Percentiles rank a stretch among this genome's conserved stretches.
phyloP scores from a whole-genome alignment of 2,888 invertebrate species.

The Rhaphigaster nebulosa region DNA sequence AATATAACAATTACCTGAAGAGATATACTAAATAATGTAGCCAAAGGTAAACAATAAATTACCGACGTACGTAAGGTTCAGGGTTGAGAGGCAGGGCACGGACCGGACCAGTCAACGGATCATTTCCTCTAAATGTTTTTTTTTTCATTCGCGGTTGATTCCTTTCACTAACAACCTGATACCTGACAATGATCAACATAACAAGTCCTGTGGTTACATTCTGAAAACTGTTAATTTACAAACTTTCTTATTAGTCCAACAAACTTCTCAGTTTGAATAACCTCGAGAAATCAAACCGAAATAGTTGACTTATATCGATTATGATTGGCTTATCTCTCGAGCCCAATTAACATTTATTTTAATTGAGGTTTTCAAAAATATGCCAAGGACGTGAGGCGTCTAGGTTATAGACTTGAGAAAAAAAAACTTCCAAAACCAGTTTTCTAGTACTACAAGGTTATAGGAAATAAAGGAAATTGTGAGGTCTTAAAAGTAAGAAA shows the following conservation, averaged over 20 bases:
- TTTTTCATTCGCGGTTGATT: neutral
- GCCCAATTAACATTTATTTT: neutral
- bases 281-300: neutral
- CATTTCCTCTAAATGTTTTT: neutral
- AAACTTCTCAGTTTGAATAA: neutral
- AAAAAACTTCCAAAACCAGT: neutral
- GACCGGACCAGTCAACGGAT: neutral
- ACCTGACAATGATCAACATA: neutral
- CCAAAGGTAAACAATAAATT: neutral
- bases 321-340: neutral
- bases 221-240: neutral
- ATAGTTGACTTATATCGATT: neutral
- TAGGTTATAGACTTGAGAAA: neutral
- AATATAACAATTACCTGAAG: too few species aligned
- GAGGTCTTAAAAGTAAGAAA: too few species aligned
- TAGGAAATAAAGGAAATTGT: too few species aligned
- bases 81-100: neutral
- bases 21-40: too few species aligned
- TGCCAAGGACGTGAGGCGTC: neutral
- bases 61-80: neutral
- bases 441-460: neutral
- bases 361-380: neutral
- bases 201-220: neutral
- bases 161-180: neutral
- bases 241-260: neutral